Conservation (phyloP, 2,797 vertebrate species). For the Sebastes goodei region DNA sequence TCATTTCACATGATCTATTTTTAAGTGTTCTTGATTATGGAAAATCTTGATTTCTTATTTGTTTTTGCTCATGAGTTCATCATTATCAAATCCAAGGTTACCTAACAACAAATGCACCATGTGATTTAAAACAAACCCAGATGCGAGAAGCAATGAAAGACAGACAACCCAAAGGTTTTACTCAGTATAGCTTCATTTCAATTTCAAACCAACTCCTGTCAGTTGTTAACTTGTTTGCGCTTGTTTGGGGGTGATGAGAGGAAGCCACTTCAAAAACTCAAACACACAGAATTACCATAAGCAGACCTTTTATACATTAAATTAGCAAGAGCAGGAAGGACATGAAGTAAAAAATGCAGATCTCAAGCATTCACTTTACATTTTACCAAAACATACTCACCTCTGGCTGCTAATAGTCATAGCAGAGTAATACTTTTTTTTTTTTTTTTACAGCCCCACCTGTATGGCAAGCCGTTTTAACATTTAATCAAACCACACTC, state of each 20-base stretch:
- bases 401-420: neutral
- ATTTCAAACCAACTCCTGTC: neutral
- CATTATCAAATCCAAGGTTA: neutral
- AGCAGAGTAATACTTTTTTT: neutral
- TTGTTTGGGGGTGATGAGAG: neutral
- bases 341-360: neutral
- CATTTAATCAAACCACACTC: no score
- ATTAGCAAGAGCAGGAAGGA: neutral
- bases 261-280: neutral
- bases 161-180: neutral
- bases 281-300: neutral
- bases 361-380: neutral
- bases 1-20: neutral
- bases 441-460: neutral
- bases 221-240: neutral
- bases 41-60: neutral
- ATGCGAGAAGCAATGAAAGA: neutral
- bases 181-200: neutral
- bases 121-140: slow-evolving; percentile 15
- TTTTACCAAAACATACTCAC: neutral
- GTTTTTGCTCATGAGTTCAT: neutral
- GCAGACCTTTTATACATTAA: neutral
- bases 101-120: neutral
- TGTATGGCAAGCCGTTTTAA: no score
- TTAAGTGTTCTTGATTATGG: neutral